phyloP scores from a whole-genome alignment of 1,140 invertebrate genomes.

The Drosophila watanabei region DNA sequence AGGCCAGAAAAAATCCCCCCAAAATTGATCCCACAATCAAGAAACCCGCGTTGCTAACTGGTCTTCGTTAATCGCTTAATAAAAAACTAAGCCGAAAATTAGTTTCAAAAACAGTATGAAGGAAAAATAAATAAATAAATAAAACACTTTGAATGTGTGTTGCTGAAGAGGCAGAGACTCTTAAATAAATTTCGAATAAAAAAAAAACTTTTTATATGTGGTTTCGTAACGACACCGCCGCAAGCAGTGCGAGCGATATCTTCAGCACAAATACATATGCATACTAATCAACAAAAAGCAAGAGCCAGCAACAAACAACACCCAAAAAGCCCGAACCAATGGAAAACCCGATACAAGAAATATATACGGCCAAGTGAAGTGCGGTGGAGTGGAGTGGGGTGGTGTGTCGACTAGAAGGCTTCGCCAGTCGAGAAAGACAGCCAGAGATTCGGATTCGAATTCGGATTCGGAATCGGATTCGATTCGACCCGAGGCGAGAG shows the following conservation, averaged over 20 bases:
- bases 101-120: slow-evolving; percentile 12
- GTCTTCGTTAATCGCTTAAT: slow-evolving; percentile 36
- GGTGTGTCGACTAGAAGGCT: slow-evolving; percentile 43
- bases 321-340: slow-evolving; percentile 58
- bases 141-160: slow-evolving; percentile 30
- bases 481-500: slow-evolving; percentile 33
- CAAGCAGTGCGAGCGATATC: slow-evolving; percentile 46
- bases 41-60: slow-evolving; percentile 25
- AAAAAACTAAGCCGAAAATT: slow-evolving; percentile 37
- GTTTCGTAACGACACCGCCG: slow-evolving; percentile 63
- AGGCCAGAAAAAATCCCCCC: slow-evolving; percentile 1
- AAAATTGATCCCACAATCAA: slow-evolving; percentile 2
- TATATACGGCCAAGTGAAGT: slow-evolving; percentile 39
- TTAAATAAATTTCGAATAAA: slow-evolving; percentile 62
- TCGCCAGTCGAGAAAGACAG: slow-evolving; percentile 27
- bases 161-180: slow-evolving; percentile 22
- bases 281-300: slow-evolving; percentile 70
- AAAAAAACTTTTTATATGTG: slow-evolving; percentile 60
- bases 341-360: slow-evolving; percentile 70
- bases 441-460: slow-evolving; percentile 24
- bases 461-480: slow-evolving; percentile 24
- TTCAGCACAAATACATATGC: slow-evolving; percentile 64
- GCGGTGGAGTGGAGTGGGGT: slow-evolving; percentile 12
- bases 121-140: slow-evolving; percentile 39
- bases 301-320: slow-evolving; percentile 53